Percentiles rank a stretch among this genome's conserved stretches.
Evolutionary conservation across 2,888 invertebrate species (phyloP).

Genomic region (Drosophila gaucha): DNA sequence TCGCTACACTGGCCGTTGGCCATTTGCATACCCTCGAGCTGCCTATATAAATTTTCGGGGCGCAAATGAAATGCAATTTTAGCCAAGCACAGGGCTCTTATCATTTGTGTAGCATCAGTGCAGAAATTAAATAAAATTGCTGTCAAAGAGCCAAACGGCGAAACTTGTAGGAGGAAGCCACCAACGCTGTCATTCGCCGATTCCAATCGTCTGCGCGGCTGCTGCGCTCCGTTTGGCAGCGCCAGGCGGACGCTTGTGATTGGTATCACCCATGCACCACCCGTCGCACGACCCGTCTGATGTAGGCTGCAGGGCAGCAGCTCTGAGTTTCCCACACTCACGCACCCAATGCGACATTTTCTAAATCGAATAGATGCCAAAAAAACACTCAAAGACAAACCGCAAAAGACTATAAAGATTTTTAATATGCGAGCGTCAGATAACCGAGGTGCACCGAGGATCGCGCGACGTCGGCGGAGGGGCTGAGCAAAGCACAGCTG

Average conservation of each 20-base stretch:
- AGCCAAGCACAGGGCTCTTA: constrained; percentile 60
- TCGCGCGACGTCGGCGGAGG: constrained; percentile 15
- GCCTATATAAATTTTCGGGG: constrained; percentile 49
- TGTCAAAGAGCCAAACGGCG: constrained; percentile 62
- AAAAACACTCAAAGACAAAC: constrained; percentile 69
- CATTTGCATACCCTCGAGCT: constrained; percentile 54
- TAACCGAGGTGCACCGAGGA: constrained; percentile 40
- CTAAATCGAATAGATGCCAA: constrained; percentile 78
- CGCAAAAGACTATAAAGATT: constrained; percentile 78
- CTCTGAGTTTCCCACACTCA: constrained; percentile 68
- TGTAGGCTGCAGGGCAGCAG: constrained; percentile 15
- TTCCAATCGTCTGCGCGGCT: constrained; percentile 73
- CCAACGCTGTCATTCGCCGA: constrained; percentile 57
- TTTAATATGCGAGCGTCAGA: constrained; percentile 73
- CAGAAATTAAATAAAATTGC: constrained; percentile 71
- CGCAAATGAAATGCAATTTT: constrained; percentile 72
- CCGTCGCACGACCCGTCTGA: constrained; percentile 60
- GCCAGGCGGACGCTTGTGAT: constrained; percentile 62
- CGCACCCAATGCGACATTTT: constrained; percentile 71
- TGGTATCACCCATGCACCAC: constrained; percentile 65
- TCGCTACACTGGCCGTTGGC: constrained; percentile 32
- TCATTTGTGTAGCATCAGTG: constrained; percentile 62
- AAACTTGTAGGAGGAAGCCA: constrained; percentile 65
- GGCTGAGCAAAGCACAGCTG: constrained; percentile 71
- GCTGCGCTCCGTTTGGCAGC: constrained; percentile 78